Base-by-base conservation (phyloP, 2,888 invertebrate species). In the Tetragnatha montana region DNA sequence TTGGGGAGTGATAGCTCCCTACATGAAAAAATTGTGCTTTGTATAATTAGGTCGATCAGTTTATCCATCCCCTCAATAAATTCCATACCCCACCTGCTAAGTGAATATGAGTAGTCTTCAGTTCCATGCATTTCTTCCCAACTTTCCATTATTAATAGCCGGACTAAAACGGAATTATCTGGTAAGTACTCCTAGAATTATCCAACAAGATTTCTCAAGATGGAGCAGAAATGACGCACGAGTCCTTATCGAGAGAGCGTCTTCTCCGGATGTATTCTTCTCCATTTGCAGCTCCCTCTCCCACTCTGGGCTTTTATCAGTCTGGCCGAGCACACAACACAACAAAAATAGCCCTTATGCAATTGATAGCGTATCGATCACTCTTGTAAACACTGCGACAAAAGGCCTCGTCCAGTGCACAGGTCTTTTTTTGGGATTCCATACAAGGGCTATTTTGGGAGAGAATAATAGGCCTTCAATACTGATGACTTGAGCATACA, bases 191-290 rank as follows among this genome's bases (percentile, higher is more conserved):
- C 60, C 35, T 2, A 35, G 35, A 60, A 17, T 60, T 60, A 60
- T 60, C 8, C 17, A 60, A 60, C 12, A 60, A 10, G 60, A 60
- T 60, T 60, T 60, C 60, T 60, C 17, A 17, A 60, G 14, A 8
- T 60, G 17, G 60, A 60, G 17, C 4, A 60, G 60, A 60, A 60
- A 78, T 78, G 78, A 78, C 78, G 78, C 60, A 19, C 60, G 60
- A 22, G 22, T 2, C 22, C 19, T 78, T 78, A 78, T 78, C 78
- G 17, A 60, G 12, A 78, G 78, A 50, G 49, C 3, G 19, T 22
- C 60, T 60, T 78, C 12, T 60, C 78, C 78, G 78, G 78, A 78
- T 60, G 78, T 78, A 60, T 8, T 60, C 17, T 60, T 60, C 17
- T 60, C 60, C 60, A 60, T 60, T 60, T 60, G 60, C 17, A 60